Conservation (phyloP, 1,140 invertebrate genomes). For the Nymphalis io region DNA sequence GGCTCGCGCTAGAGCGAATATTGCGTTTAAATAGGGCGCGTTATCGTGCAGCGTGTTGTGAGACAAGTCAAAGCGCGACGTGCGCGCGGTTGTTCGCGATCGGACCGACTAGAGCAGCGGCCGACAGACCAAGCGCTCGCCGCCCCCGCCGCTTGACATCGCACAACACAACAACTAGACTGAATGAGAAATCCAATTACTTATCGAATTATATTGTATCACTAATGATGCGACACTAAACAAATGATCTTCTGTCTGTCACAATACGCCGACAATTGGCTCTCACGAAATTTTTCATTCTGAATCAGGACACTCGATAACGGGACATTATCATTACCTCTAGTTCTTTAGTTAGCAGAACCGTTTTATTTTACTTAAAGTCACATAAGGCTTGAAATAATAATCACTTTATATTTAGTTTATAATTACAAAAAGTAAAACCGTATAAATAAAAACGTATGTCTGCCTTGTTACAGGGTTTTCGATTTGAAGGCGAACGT, state of each 20-base stretch:
- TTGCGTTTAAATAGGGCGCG: slow-evolving; percentile 66
- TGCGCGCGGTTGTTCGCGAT: slow-evolving; percentile 59
- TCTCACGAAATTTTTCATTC: slow-evolving; percentile 67
- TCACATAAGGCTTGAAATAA: no score
- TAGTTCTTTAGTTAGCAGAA: slow-evolving; percentile 13
- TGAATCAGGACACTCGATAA: slow-evolving; percentile 48
- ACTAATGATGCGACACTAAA: slow-evolving; percentile 53
- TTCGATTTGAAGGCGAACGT: slow-evolving; percentile 58
- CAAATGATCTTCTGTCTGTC: slow-evolving; percentile 52
- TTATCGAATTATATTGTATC: slow-evolving; percentile 64
- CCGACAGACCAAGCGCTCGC: slow-evolving; percentile 42
- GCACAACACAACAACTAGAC: slow-evolving; percentile 47
- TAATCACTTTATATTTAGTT: not conserved
- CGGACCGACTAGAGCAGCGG: slow-evolving; percentile 54
- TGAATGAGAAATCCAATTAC: slow-evolving; percentile 64
- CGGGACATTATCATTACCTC: slow-evolving; percentile 21
- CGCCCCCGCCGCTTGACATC: slow-evolving; percentile 48
- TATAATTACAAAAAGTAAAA: not conserved
- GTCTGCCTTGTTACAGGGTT: slow-evolving; percentile 47
- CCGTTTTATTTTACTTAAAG: not conserved
- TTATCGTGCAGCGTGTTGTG: slow-evolving; percentile 55
- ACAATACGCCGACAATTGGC: slow-evolving; percentile 46
- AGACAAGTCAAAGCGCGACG: slow-evolving; percentile 48
- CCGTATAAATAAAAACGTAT: not conserved
- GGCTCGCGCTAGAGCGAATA: slow-evolving; percentile 25